Base-by-base conservation (phyloP, 2,888 invertebrate genomes). In the Drosophila mettleri region DNA sequence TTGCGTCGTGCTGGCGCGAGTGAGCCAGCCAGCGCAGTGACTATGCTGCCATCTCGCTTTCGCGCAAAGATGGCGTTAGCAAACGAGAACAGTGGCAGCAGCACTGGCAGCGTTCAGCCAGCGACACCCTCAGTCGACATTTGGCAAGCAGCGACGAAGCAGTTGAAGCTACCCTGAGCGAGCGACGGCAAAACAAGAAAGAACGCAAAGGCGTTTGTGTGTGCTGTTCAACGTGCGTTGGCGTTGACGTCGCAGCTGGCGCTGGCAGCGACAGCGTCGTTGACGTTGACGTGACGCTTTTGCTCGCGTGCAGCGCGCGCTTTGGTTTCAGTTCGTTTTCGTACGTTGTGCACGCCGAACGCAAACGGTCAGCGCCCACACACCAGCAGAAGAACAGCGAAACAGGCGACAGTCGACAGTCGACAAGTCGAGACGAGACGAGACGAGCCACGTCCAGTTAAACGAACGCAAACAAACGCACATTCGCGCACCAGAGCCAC, bases 311-410 rank as follows among this genome's bases (percentile, higher is more conserved):
- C 88, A 78, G 73, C 80, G 80, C 72, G 70, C 76, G 75, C 80
- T 80, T 80, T 74, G 75, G 76, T 78, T 90, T 90, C 89, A 90
- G 90, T 90, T 88, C 83, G 87, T 78, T 89, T 88, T 90, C 80
- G 82, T 84, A 88, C 91, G 90, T 80, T 82, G 86, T 84, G 78
- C 81, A 78, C 74, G 86, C 78, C 69, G 76, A 81, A 85, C 87
- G 86, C 62, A 54, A 74, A 36, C 82, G 79, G 76, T 82, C 60
- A 74, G 69, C 75, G 72, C 74, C 69, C 73, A 74, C 73, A 74
- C 80, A 65, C 70, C 61, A 45, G 41, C 69, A 71, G 10, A 45
- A 60, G 33, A 51, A 39, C 43, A 43, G 14, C 5, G 34, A 52
- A 36, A 52, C 36, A 3, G 31, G 45, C 24, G 10, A 29, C 61